Conservation (phyloP, 30 jellyfish, hydroid and myxozoan species). For the Hydractinia symbiolongicarpus region DNA sequence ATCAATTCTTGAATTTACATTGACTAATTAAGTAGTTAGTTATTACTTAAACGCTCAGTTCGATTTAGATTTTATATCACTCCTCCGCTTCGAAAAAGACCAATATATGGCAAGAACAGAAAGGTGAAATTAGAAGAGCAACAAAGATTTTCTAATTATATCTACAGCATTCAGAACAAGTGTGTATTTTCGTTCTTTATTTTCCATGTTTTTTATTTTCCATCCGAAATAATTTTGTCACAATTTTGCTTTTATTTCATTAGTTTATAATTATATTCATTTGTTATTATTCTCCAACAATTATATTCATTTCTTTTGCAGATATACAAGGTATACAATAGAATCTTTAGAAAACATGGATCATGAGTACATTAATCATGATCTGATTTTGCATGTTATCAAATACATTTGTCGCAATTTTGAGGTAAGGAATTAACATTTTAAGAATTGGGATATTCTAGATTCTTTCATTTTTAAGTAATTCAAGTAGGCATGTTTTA, state of each 20-base stretch:
- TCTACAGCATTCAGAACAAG: neutral
- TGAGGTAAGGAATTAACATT: conserved; percentile 37
- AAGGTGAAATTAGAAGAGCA: neutral
- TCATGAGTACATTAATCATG: conserved; percentile 32
- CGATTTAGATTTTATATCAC: too few species aligned
- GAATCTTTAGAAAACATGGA: conserved; percentile 38
- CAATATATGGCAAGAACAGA: too few species aligned
- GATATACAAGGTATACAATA: conserved; percentile 38
- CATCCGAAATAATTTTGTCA: neutral
- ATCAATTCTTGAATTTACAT: neutral
- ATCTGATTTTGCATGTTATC: conserved; percentile 27
- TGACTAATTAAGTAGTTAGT: neutral
- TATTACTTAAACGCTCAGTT: too few species aligned
- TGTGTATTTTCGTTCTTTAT: neutral
- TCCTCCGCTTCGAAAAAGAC: too few species aligned
- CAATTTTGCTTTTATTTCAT: neutral
- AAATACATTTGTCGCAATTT: conserved; percentile 43
- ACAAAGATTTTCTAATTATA: neutral
- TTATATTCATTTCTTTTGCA: neutral
- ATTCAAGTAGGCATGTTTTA: too few species aligned
- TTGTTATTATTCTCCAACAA: neutral
- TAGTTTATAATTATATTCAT: neutral
- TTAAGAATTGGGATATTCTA: too few species aligned
- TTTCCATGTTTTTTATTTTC: neutral
- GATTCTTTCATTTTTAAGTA: too few species aligned